These are phyloP conservation scores for Montipora cactus DNA, from an alignment of 64 coral and sea anemone genomes.

Conservation along the genomic window DNA sequence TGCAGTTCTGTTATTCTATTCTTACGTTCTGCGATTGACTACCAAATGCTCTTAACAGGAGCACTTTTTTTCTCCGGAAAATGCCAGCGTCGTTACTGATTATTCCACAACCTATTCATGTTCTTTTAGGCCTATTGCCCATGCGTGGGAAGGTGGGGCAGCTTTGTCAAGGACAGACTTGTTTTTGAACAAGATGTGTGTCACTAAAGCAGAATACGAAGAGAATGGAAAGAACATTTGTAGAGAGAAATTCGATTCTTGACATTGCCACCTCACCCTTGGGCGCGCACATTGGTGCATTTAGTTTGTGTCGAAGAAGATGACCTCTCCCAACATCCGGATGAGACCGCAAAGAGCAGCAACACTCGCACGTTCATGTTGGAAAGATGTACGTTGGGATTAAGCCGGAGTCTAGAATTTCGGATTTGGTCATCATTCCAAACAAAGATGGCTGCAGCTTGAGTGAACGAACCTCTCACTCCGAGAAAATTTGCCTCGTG, in stretches of 20 bases:
- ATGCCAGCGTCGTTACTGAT: neutral
- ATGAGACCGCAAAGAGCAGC: neutral
- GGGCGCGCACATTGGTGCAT: neutral
- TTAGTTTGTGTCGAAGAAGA: neutral
- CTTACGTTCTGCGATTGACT: too few species aligned
- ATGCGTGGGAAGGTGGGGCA: slow-evolving; percentile 87
- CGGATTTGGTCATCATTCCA: neutral
- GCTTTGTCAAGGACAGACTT: slow-evolving; percentile 80
- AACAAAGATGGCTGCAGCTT: neutral
- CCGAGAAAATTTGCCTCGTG: neutral
- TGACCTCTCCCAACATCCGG: neutral
- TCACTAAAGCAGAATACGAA: slow-evolving; percentile 98
- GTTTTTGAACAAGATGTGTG: slow-evolving; percentile 91
- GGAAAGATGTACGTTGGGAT: neutral
- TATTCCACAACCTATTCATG: neutral
- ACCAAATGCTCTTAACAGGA: too few species aligned
- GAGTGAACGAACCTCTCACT: too few species aligned
- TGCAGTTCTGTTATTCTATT: too few species aligned
- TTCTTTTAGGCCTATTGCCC: slow-evolving; percentile 67
- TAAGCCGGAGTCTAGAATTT: neutral
- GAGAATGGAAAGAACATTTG: slow-evolving; percentile 97
- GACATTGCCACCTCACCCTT: neutral
- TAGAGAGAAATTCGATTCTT: slow-evolving; percentile 94
- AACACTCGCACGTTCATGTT: neutral
- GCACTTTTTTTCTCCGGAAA: too few species aligned